Evolutionary conservation across 2,797 vertebrate species (phyloP).

Genomic region (Poeciliopsis gracilis): DNA sequence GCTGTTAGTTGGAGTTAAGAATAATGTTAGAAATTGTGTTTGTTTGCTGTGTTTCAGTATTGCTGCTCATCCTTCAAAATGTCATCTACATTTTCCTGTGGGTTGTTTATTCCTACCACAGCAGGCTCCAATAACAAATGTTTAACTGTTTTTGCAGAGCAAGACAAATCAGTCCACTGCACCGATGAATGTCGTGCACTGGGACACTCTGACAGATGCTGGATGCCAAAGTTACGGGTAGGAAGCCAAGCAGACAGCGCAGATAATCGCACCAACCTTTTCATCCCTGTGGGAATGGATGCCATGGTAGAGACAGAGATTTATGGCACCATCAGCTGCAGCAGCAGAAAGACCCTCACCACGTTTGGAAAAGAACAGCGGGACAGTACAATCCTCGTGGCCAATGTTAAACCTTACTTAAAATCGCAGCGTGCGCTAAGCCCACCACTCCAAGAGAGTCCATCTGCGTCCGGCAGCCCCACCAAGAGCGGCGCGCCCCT

Average conservation of each 20-base stretch:
- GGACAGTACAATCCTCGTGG: conserved; percentile 98
- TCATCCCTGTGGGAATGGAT: conserved; percentile 88
- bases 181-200: conserved; percentile 98
- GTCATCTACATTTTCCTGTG: conserved; percentile 49
- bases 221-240: conserved; percentile 98
- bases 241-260: conserved; percentile 94
- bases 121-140: conserved; percentile 72
- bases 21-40: conserved; percentile 24
- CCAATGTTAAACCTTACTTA: conserved; percentile 99
- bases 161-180: conserved; percentile 97
- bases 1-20: conserved; percentile 9
- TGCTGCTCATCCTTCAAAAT: conserved; percentile 56
- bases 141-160: conserved; percentile 86
- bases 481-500: conserved; percentile 88
- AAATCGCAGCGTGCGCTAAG: conserved; percentile 97
- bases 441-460: conserved; percentile 93
- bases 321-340: conserved; percentile 95
- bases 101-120: conserved; percentile 49
- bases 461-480: conserved; percentile 91
- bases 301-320: conserved; percentile 96
- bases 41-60: conserved; percentile 33
- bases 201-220: conserved; percentile 99
- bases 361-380: conserved; percentile 98
- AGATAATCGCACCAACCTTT: conserved; percentile 85
- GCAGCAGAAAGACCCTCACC: conserved; percentile 97